These are phyloP conservation scores for Rhabdomys pumilio DNA, from an alignment of 2,797 vertebrate genomes.

Conservation along the genomic window DNA sequence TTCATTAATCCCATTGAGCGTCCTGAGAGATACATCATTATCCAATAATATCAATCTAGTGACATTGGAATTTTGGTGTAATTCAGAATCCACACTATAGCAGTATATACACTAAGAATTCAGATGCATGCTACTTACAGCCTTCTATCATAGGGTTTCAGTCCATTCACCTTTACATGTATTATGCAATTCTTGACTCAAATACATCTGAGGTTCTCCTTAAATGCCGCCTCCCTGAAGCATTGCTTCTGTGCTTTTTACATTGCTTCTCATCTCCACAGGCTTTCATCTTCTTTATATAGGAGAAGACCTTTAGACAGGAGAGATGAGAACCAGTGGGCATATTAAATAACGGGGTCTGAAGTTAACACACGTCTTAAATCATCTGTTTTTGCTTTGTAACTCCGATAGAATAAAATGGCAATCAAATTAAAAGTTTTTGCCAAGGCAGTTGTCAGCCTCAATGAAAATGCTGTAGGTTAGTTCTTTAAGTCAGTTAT, in stretches of 20 bases:
- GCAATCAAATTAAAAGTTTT: neutral
- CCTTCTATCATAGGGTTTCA: neutral
- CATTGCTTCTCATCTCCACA: neutral
- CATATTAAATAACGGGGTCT: neutral
- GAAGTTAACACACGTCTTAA: neutral
- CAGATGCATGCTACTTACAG: neutral
- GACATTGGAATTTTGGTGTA: neutral
- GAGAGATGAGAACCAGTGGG: neutral
- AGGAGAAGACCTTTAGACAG: neutral
- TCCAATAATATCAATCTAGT: neutral
- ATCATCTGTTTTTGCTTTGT: neutral
- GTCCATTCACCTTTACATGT: neutral
- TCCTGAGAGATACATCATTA: neutral
- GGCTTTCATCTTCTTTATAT: neutral
- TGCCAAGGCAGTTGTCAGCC: neutral
- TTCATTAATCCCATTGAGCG: neutral
- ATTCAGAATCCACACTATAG: neutral
- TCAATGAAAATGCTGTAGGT: neutral
- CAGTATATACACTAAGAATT: neutral
- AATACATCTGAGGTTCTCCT: neutral
- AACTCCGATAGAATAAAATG: neutral
- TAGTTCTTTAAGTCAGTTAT: neutral
- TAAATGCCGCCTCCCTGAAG: neutral
- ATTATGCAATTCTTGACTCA: neutral
- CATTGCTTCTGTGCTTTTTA: neutral